Percentiles rank a stretch among this genome's conserved stretches.
Conservation (phyloP, 2,113 vertebrate genomes). For the Channa argus region DNA sequence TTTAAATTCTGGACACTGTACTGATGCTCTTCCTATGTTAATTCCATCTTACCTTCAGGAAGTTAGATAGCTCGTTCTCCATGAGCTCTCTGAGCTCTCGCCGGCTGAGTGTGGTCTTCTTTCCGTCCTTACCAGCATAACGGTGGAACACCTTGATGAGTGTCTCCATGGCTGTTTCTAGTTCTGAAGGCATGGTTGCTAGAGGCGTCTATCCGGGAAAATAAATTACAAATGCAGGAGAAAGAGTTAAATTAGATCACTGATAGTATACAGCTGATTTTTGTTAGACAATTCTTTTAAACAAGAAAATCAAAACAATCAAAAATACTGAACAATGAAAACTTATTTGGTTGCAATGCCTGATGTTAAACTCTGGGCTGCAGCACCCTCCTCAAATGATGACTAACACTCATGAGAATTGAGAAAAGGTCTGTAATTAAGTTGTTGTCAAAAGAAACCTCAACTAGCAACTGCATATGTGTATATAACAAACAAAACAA, state of each 20-base stretch:
- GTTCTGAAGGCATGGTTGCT: conserved; percentile 86
- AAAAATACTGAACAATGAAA: background rate
- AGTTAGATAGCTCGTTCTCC: conserved; percentile 86
- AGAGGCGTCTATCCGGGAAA: conserved; percentile 33
- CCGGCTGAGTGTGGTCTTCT: conserved; percentile 81
- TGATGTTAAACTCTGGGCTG: background rate
- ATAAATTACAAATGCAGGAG: background rate
- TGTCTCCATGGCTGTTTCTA: conserved; percentile 90
- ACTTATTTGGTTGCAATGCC: background rate
- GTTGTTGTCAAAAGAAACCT: too few relatives aligned
- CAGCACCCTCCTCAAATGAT: too few relatives aligned
- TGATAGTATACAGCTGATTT: background rate
- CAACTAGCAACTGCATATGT: too few relatives aligned
- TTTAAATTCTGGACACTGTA: background rate
- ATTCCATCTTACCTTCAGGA: conserved; percentile 80
- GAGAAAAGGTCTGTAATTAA: too few relatives aligned
- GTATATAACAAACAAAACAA: too few relatives aligned
- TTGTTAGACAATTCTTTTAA: background rate
- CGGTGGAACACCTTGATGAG: conserved; percentile 91
- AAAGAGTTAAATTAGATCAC: background rate
- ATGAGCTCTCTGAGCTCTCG: conserved; percentile 85
- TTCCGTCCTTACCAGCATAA: conserved; percentile 82
- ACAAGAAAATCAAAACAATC: conserved; percentile 1
- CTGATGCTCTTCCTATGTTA: too few relatives aligned
- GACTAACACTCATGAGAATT: too few relatives aligned